Percentiles rank a stretch among this genome's conserved stretches.
phyloP scores from a whole-genome alignment of 2,797 vertebrate species.

The Taeniopygia guttata region DNA sequence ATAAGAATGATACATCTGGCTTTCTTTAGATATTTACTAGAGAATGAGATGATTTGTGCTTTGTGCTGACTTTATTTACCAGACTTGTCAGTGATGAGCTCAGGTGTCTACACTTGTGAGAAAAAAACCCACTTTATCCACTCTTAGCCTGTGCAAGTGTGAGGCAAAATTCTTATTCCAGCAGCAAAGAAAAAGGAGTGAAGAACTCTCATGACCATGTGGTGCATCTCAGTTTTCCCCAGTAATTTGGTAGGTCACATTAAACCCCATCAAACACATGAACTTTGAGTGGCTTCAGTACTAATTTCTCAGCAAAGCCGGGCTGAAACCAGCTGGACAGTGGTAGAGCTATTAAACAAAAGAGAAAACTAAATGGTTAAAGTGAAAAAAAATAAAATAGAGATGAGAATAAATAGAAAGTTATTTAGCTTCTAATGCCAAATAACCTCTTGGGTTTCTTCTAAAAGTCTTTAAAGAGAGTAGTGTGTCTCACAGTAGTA shows the following conservation, averaged over 20 bases:
- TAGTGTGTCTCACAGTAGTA: not conserved
- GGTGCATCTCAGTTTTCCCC: not conserved
- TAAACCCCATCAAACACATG: not conserved
- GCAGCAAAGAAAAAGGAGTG: not conserved
- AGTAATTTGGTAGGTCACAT: not conserved
- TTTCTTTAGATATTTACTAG: not conserved
- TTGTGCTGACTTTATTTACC: not conserved
- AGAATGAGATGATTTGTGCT: not conserved
- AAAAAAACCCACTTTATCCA: not conserved
- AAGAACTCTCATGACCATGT: not conserved
- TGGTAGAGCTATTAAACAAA: not conserved
- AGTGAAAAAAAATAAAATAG: not conserved
- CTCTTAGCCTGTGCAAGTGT: not conserved
- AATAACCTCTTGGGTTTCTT: not conserved
- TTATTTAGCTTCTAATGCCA: not conserved
- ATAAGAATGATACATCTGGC: not conserved
- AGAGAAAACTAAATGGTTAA: not conserved
- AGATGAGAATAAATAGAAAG: not conserved
- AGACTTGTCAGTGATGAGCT: not conserved
- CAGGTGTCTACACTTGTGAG: not conserved
- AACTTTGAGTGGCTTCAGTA: not conserved
- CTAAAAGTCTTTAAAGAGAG: not conserved
- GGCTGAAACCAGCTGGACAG: not conserved
- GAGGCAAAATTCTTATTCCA: not conserved
- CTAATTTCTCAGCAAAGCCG: not conserved